These are phyloP conservation scores for Neodon shergylaensis DNA, from an alignment of 2,113 vertebrate species.

Conservation along the genomic window DNA sequence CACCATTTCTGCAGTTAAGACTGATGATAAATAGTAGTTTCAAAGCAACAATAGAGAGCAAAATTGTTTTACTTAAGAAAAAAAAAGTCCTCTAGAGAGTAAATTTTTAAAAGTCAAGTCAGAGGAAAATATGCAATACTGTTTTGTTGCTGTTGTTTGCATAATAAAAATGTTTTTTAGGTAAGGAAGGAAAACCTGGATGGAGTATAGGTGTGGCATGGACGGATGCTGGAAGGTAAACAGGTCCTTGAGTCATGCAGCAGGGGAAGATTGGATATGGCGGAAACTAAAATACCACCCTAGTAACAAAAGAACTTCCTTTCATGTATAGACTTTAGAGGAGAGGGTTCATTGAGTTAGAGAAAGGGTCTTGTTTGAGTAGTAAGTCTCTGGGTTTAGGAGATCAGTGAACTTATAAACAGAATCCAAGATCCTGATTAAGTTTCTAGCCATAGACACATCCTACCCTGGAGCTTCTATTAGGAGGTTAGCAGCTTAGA, in stretches of 20 bases:
- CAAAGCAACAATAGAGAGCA: not conserved
- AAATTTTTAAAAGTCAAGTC: slow-evolving; percentile 7
- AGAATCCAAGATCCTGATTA: not conserved
- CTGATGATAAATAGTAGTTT: slow-evolving; percentile 56
- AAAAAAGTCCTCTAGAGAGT: not conserved
- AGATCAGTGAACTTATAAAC: not conserved
- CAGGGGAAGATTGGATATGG: not conserved
- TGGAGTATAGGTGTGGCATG: not conserved
- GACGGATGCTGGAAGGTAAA: not conserved
- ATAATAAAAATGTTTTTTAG: not conserved
- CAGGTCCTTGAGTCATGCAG: not conserved
- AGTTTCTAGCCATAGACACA: not conserved
- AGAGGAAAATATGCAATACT: not conserved
- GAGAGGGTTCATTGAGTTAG: not conserved
- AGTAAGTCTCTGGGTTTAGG: not conserved
- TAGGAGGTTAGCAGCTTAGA: not conserved
- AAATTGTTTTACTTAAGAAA: not conserved
- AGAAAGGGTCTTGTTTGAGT: not conserved
- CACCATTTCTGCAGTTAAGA: slow-evolving; percentile 20
- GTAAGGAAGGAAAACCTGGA: not conserved
- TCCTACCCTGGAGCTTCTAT: not conserved
- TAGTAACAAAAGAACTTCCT: not conserved
- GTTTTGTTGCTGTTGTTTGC: not conserved
- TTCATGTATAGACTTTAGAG: not conserved
- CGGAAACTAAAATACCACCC: not conserved